Evolutionary conservation across 2,797 vertebrate genomes (phyloP), one percentile per base, ranked within the genome.

Genomic region (Taenioides sp.): DNA sequence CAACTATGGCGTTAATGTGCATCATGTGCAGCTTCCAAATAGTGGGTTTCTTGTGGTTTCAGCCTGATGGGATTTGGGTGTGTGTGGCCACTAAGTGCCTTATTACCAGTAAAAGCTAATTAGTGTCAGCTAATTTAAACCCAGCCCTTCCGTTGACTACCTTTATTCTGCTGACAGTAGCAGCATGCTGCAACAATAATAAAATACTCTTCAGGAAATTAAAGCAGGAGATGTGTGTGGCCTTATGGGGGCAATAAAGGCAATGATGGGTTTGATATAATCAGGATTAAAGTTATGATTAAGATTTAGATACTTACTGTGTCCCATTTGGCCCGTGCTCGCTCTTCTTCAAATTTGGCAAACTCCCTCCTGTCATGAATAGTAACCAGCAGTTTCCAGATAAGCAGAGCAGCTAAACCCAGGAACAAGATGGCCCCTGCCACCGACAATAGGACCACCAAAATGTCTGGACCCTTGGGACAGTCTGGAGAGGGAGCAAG

Each of bases 301-400:
- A 64, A 5, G 22, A 43, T 5, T 18, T 0, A 17, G 25, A 43
- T 55, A 89, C 97, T 95, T 71, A 99, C 98, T 83, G 92, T 97
- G 91, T 98, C 97, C 98, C 97, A 99, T 83, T 97, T 98, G 52
- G 98, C 97, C 12, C 89, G 95, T 54, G 96, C 93, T 1, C 97
- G 93, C 79, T 99, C 98, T 83, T 99, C 97, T 84, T 99, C 98
- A 0, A 99, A 99, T 78, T 95, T 97, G 25, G 96, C 97, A 2
- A 99, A 99, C 84, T 99, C 98, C 0, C 96, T 93, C 4, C 97
- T 94, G 91, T 99, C 98, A 0, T 99, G 97, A 86, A 99, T 97
- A 79, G 96, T 98, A 77, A 99, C 95, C 74, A 99, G 94, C 68
- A 99, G 93, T 84, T 99, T 99, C 98, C 98, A 99, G 89, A 99